phyloP scores from a whole-genome alignment of 2,113 vertebrate genomes.

The Actinemys pallida region DNA sequence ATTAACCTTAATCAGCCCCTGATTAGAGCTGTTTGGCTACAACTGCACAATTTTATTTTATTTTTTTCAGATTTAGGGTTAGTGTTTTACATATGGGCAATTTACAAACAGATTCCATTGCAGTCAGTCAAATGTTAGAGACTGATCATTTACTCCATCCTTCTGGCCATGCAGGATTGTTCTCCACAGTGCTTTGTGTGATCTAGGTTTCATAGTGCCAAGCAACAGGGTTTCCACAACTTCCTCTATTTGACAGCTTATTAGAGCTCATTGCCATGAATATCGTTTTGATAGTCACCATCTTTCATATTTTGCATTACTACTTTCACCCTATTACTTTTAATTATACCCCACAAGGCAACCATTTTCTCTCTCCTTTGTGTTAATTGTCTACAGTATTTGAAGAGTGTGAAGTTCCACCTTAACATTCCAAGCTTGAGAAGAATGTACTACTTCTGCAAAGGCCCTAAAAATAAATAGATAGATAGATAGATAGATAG shows the following conservation, averaged over 20 bases:
- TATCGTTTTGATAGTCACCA: too few relatives aligned
- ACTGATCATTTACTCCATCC: neutral
- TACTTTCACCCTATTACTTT: too few relatives aligned
- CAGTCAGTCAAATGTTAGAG: neutral
- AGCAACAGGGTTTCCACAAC: too few relatives aligned
- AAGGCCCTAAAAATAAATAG: too few relatives aligned
- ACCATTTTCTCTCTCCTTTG: too few relatives aligned
- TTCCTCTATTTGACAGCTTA: too few relatives aligned
- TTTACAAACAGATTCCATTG: neutral
- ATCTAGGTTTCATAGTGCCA: neutral
- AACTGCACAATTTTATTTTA: neutral
- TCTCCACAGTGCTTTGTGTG: neutral
- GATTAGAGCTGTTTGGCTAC: neutral
- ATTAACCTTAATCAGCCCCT: neutral
- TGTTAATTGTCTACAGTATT: too few relatives aligned
- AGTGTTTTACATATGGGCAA: neutral
- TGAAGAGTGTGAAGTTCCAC: too few relatives aligned
- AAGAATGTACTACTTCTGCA: neutral
- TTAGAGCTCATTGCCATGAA: too few relatives aligned
- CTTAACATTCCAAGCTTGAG: neutral
- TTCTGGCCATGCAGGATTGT: neutral
- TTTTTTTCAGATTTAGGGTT: neutral
- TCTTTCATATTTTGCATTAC: too few relatives aligned
- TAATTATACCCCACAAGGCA: too few relatives aligned
- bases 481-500: too few relatives aligned